A percentile compares a stretch with the other conserved stretches of the same genome.
Conservation (phyloP, 2,797 vertebrate species). For the Diceros bicornis region DNA sequence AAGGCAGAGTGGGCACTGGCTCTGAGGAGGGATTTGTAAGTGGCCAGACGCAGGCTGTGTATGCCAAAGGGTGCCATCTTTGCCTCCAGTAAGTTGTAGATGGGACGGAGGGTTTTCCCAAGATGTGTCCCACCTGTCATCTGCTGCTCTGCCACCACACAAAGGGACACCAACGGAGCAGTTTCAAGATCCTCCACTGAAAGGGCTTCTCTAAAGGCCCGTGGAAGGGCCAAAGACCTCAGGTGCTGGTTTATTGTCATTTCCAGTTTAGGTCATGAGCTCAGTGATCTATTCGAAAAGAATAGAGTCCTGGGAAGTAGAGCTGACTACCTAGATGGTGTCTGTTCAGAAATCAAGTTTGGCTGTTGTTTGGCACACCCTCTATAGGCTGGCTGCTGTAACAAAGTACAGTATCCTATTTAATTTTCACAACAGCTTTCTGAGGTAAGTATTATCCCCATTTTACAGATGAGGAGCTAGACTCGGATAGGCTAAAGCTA, state of each 20-base stretch:
- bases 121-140: neutral
- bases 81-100: neutral
- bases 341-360: neutral
- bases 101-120: neutral
- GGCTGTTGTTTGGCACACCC: too few species aligned
- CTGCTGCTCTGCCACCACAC: neutral
- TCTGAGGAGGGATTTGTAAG: neutral
- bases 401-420: neutral
- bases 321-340: neutral
- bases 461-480: neutral
- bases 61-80: neutral
- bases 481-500: neutral
- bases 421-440: neutral
- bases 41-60: rapidly evolving
- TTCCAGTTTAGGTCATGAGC: neutral
- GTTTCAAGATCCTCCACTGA: neutral
- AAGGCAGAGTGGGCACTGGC: neutral
- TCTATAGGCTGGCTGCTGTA: neutral
- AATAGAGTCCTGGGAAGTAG: neutral
- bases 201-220: neutral
- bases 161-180: neutral
- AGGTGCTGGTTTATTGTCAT: neutral
- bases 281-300: neutral
- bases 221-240: neutral
- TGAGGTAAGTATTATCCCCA: slow-evolving; percentile 62